A percentile compares a stretch with the other conserved stretches of the same genome.
Evolutionary conservation across 2,797 vertebrate genomes (phyloP).

Genomic region (Leptodactylus fallax): DNA sequence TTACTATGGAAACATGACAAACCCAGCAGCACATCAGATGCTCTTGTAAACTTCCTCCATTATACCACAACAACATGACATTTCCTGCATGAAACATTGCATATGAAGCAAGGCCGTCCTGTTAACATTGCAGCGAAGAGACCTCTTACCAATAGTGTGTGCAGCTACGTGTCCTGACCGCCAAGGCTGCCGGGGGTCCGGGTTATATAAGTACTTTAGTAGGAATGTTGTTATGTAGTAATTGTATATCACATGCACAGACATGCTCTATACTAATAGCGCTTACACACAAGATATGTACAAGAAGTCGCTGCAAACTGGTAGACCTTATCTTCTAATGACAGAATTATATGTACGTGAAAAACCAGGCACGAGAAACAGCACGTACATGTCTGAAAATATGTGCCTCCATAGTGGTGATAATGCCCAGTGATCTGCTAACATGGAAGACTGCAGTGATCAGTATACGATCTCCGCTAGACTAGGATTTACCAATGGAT

Average conservation of each 20-base stretch:
- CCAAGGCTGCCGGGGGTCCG: not conserved
- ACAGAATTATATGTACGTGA: not conserved
- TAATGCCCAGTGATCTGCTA: no score
- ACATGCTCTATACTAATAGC: not conserved
- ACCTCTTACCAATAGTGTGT: not conserved
- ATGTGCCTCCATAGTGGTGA: no score
- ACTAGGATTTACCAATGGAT: no score
- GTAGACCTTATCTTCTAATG: not conserved
- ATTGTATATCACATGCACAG: constrained; percentile 35
- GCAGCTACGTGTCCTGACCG: no score
- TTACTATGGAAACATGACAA: not conserved
- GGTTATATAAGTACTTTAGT: not conserved
- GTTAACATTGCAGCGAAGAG: no score
- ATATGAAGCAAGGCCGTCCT: not conserved
- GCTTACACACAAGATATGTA: not conserved
- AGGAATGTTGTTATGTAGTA: not conserved
- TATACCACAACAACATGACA: not conserved
- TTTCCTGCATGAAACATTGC: not conserved
- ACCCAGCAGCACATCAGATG: not conserved
- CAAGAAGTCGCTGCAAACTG: not conserved
- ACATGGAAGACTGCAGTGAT: no score
- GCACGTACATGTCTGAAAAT: not conserved
- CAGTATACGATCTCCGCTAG: no score
- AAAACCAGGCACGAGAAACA: no score
- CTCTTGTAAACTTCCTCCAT: not conserved